phyloP scores from a whole-genome alignment of 2,797 vertebrate species.

The Aphelocoma californica region DNA sequence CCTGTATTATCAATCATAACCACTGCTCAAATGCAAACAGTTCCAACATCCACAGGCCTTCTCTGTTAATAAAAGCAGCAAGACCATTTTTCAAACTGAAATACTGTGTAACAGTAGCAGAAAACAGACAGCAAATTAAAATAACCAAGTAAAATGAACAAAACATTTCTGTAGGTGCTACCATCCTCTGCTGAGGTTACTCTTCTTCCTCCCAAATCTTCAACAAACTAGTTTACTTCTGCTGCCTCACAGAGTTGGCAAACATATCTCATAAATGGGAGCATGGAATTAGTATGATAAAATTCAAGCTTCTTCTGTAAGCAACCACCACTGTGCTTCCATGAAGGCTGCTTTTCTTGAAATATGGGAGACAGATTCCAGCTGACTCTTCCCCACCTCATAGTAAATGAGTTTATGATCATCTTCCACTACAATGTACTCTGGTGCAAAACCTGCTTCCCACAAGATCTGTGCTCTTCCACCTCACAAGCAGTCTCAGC shows the following conservation, averaged over 20 bases:
- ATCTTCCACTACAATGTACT: background rate
- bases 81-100: background rate
- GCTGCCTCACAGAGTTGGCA: background rate
- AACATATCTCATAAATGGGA: background rate
- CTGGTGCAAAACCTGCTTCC: background rate
- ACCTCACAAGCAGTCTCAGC: background rate
- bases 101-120: background rate
- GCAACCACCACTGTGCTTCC: background rate
- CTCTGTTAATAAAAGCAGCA: background rate
- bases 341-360: background rate
- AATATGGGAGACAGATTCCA: background rate
- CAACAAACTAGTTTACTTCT: background rate
- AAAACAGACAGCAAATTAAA: background rate
- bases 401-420: background rate
- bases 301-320: background rate
- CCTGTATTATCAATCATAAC: background rate
- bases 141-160: background rate
- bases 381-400: background rate
- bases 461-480: background rate
- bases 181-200: background rate
- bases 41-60: background rate
- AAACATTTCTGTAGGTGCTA: background rate
- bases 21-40: background rate
- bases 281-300: background rate
- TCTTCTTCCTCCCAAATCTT: background rate